Evolutionary conservation across 2,888 invertebrate genomes (phyloP).

Genomic region (Periphyllus acericola): DNA sequence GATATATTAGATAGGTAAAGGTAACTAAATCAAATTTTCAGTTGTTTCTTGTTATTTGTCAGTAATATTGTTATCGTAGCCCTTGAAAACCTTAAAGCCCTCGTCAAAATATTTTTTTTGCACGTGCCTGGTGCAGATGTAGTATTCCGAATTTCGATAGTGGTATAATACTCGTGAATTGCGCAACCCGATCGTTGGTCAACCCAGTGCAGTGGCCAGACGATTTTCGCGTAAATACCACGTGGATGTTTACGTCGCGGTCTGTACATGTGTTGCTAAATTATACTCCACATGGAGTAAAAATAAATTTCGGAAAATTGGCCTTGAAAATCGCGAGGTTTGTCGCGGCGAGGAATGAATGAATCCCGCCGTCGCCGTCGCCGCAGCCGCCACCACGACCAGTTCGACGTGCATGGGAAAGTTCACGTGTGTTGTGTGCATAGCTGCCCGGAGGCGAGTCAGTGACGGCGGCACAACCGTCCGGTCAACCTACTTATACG

Average conservation of each 20-base stretch:
- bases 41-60: too few species aligned
- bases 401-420: slow-evolving; percentile 48
- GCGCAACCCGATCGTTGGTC: background rate
- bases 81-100: too few species aligned
- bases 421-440: slow-evolving; percentile 45
- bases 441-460: slow-evolving; percentile 41
- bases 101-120: too few species aligned
- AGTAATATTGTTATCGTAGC: too few species aligned
- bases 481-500: slow-evolving; percentile 60
- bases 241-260: background rate
- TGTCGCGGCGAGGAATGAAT: slow-evolving; percentile 18
- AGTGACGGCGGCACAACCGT: slow-evolving; percentile 1
- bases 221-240: background rate
- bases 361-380: background rate
- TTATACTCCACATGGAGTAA: background rate
- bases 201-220: background rate
- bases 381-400: background rate
- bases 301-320: slow-evolving; percentile 34
- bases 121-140: too few species aligned
- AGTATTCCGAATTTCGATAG: too few species aligned
- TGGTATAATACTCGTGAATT: background rate
- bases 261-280: too few species aligned
- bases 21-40: too few species aligned
- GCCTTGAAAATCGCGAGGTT: slow-evolving; percentile 28
- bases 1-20: too few species aligned